Evolutionary conservation across 2,888 invertebrate genomes (phyloP).

Genomic region (Ennomos quercinarius): DNA sequence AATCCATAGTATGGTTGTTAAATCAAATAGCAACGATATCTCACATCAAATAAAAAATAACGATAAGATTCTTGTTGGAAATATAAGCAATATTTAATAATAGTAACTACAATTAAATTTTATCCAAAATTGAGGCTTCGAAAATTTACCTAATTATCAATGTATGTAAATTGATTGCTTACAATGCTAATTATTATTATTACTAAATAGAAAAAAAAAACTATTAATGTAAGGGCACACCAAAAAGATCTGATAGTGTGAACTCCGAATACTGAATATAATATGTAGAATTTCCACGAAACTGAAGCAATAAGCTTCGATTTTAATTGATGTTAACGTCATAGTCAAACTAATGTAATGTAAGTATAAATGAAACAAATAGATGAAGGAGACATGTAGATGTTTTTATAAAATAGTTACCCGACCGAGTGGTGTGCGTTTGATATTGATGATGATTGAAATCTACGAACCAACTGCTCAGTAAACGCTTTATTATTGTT

Average conservation of each 20-base stretch:
- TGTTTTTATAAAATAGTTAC: conserved; percentile 7
- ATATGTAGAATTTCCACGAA: conserved; percentile 48
- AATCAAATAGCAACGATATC: too few species aligned
- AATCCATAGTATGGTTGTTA: too few species aligned
- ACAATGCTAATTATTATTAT: too few species aligned
- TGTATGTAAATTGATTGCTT: too few species aligned
- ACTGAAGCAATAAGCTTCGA: conserved; percentile 65
- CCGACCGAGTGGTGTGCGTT: neutral
- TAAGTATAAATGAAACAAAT: conserved; percentile 16
- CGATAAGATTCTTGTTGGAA: neutral
- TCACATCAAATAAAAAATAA: neutral
- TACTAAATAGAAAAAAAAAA: too few species aligned
- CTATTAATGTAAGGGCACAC: conserved; percentile 45
- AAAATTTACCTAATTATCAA: too few species aligned
- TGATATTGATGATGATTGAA: neutral
- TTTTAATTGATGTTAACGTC: conserved; percentile 46
- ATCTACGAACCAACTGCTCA: too few species aligned
- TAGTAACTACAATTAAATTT: neutral
- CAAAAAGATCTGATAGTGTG: conserved; percentile 64
- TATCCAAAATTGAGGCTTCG: too few species aligned
- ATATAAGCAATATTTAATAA: conserved; percentile 9
- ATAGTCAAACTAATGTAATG: conserved; percentile 36
- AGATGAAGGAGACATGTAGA: conserved; percentile 17
- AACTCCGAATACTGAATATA: conserved; percentile 30
- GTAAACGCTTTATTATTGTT: too few species aligned